Evolutionary conservation across 2,888 invertebrate species (phyloP), one percentile per base, ranked within the genome.

Genomic region (Stenotaenia linearis): DNA sequence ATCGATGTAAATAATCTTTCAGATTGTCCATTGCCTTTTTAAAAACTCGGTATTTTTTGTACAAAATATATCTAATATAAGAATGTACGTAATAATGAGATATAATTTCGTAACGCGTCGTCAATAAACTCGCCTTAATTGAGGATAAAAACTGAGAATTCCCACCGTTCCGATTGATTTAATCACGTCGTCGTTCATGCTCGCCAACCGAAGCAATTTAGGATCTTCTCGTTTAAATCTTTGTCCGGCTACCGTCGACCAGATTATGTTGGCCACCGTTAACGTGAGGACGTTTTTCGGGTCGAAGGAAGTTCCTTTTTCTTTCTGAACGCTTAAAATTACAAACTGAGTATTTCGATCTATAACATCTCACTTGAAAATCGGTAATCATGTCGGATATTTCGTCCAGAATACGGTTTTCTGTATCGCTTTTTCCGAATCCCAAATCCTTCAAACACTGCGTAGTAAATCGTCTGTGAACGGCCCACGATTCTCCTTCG

Each of bases 141-240:
- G 78, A 61, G 78, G 78, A 32, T 61, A 78, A 56, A 56, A 78
- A 61, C 28, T 78, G n/a, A 78, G 56, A 30, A 78, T n/a, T 30
- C 78, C 78, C 21, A 56, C 25, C 1, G 30, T 78, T 9, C 78
- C 78, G 10, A 78, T 30, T 25, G 37, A 30, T 30, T 23, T 25
- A 15, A 78, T 61, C 32, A 78, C 56, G 25, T 28, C 61, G 18
- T 78, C 78, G 61, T 78, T 78, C 61, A 78, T 32, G 6, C 28
- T 61, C 23, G 56, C 61, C 30, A 78, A 56, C 37, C 61, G 18
- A 1, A 61, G 9, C 9, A 78, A 18, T 56, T 78, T 50, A 1
- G n/a, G 56, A 21, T 78, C 78, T 7, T 21, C 32, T 7, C 78
- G 56, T 12, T 56, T 9, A 30, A 78, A 78, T 9, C 78, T 30